phyloP scores from a whole-genome alignment of 2,113 vertebrate species.

The Lates calcarifer region DNA sequence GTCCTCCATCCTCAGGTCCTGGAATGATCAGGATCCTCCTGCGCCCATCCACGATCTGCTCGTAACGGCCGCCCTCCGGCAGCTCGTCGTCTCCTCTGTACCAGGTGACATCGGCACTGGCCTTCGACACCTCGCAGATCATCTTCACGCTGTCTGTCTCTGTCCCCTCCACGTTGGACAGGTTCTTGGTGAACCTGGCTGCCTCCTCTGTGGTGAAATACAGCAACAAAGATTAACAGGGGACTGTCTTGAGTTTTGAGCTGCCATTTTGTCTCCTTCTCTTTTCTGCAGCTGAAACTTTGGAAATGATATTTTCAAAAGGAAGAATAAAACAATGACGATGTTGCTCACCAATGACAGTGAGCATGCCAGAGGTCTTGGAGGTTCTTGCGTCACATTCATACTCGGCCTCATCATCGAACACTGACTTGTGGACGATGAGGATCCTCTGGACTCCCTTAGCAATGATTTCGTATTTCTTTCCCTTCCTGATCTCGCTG shows the following conservation, averaged over 20 bases:
- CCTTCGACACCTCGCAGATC: conserved; percentile 96
- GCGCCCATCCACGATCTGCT: conserved; percentile 90
- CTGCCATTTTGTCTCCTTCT: background rate
- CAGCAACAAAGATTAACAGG: background rate
- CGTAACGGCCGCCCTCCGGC: conserved; percentile 93
- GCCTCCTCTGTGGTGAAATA: conserved; percentile 90
- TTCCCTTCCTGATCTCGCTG: conserved; percentile 95
- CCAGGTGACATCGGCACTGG: conserved; percentile 92
- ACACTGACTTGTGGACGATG: conserved; percentile 91
- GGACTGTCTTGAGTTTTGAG: background rate
- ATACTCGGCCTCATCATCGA: conserved; percentile 98
- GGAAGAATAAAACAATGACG: too few relatives aligned
- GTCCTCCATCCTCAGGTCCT: conserved; percentile 91
- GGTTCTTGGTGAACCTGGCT: conserved; percentile 96
- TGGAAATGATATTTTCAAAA: background rate
- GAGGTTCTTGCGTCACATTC: conserved; percentile 94
- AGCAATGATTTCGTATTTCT: conserved; percentile 95
- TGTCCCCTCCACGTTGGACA: conserved; percentile 92
- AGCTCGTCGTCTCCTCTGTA: conserved; percentile 93
- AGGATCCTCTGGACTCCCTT: conserved; percentile 92
- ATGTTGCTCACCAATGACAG: conserved; percentile 90
- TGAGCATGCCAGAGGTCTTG: conserved; percentile 93
- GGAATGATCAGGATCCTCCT: conserved; percentile 94
- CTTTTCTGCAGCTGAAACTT: background rate
- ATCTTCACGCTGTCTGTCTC: conserved; percentile 96